Evolutionary conservation across 2,797 vertebrate genomes (phyloP).

Genomic region (Rhinatrema bivittatum): DNA sequence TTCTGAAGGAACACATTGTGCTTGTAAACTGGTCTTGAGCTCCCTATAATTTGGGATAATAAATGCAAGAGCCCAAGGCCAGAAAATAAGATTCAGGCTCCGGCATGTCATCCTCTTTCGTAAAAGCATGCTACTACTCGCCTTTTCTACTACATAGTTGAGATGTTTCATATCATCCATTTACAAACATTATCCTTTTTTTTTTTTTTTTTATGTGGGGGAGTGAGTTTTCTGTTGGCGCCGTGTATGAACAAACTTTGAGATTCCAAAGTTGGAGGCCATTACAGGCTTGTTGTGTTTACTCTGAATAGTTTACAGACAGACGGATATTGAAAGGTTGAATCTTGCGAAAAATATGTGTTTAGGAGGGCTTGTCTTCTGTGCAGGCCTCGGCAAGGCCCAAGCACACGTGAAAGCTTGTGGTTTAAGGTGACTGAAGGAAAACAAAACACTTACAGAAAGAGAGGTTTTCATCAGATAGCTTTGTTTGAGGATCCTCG

Average conservation of each 20-base stretch:
- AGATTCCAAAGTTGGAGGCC: conserved; percentile 10
- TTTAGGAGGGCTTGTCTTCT: conserved; percentile 19
- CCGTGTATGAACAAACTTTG: conserved; percentile 4
- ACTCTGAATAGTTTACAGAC: neutral
- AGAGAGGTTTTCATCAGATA: conserved; percentile 3
- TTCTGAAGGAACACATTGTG: conserved; percentile 50
- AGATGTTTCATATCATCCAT: too few species aligned
- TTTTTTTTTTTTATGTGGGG: too few species aligned
- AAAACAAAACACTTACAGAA: conserved; percentile 10
- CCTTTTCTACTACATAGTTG: conserved; percentile 19
- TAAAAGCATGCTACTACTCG: conserved; percentile 38
- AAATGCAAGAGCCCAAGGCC: conserved; percentile 55
- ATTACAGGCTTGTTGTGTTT: conserved; percentile 1
- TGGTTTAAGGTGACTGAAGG: conserved; percentile 6
- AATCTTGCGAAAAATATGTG: neutral
- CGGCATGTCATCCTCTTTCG: conserved; percentile 38
- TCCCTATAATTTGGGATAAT: conserved; percentile 68
- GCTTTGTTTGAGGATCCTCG: neutral
- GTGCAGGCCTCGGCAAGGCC: neutral
- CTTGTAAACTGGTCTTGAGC: conserved; percentile 40
- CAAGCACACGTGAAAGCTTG: conserved; percentile 12
- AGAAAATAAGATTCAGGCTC: conserved; percentile 44
- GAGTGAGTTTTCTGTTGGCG: too few species aligned
- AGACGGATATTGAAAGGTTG: neutral
- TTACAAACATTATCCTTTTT: too few species aligned